These are phyloP conservation scores for Hippocampus mohnikei DNA, from an alignment of 2,113 vertebrate genomes.

Conservation along the genomic window DNA sequence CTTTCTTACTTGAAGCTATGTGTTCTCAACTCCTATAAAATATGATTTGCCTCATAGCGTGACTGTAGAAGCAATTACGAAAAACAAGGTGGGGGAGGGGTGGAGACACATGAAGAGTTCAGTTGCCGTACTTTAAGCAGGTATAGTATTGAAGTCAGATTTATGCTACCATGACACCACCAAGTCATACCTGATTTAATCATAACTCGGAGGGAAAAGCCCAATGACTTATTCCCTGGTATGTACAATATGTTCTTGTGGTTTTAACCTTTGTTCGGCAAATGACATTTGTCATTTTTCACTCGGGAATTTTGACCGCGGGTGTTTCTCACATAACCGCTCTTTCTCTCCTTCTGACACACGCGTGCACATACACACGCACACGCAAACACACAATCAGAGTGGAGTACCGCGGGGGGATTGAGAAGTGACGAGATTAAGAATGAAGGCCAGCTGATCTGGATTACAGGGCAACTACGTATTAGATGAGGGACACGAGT, in stretches of 20 bases:
- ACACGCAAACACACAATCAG: constrained; percentile 25
- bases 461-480: constrained; percentile 66
- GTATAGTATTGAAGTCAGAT: no score
- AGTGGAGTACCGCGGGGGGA: constrained; percentile 38
- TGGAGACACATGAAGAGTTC: no score
- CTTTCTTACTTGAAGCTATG: no score
- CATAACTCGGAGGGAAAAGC: neutral
- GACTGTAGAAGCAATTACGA: no score
- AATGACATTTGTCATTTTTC: constrained; percentile 4
- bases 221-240: neutral
- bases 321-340: constrained; percentile 13
- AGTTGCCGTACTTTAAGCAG: no score
- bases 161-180: neutral
- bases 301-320: constrained; percentile 16
- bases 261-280: neutral
- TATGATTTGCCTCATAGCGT: no score
- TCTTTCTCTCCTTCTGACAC: constrained; percentile 13
- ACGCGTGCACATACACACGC: constrained; percentile 15
- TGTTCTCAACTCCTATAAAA: no score
- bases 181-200: neutral
- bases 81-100: no score
- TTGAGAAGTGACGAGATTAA: constrained; percentile 72
- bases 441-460: constrained; percentile 65
- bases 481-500: constrained; percentile 62
- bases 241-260: neutral